Percentiles rank a stretch among this genome's conserved stretches.
phyloP scores from a whole-genome alignment of 2,888 invertebrate genomes.

The Macaria liturata region DNA sequence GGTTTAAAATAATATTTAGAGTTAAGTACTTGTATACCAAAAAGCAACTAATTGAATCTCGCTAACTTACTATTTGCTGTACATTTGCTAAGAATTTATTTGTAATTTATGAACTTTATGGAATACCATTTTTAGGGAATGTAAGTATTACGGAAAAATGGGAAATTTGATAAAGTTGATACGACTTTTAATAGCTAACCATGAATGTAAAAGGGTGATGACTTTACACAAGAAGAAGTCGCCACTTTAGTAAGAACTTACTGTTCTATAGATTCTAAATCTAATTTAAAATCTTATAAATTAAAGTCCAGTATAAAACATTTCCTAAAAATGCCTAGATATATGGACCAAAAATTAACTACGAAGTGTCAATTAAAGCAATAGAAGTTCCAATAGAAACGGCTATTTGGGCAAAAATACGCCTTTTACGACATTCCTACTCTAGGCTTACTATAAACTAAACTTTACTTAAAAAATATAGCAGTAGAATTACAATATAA shows the following conservation, averaged over 20 bases:
- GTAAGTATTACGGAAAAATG: too few relatives aligned
- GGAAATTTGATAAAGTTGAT: too few relatives aligned
- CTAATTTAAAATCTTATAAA: too few relatives aligned
- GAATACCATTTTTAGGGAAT: slow-evolving; percentile 10
- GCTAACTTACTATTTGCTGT: slow-evolving; percentile 50
- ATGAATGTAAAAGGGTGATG: too few relatives aligned
- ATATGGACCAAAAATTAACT: slow-evolving; percentile 66
- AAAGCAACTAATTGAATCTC: slow-evolving; percentile 49
- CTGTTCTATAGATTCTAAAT: too few relatives aligned
- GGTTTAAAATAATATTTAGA: slow-evolving; percentile 30
- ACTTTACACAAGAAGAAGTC: too few relatives aligned
- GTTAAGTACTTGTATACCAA: slow-evolving; percentile 42
- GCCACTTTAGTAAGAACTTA: too few relatives aligned
- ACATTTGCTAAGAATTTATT: slow-evolving; percentile 18
- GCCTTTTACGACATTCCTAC: slow-evolving; percentile 31
- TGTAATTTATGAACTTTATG: neutral
- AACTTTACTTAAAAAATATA: neutral
- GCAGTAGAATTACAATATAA: neutral
- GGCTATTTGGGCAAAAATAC: slow-evolving; percentile 14
- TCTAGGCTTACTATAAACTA: neutral
- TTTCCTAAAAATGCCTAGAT: slow-evolving; percentile 37
- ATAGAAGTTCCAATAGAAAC: slow-evolving; percentile 39
- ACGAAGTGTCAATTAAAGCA: slow-evolving; percentile 70
- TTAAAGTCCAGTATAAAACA: slow-evolving; percentile 11
- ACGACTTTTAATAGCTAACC: too few relatives aligned